These are phyloP conservation scores for Corvus cornix DNA, from an alignment of 2,113 vertebrate species.

Conservation along the genomic window DNA sequence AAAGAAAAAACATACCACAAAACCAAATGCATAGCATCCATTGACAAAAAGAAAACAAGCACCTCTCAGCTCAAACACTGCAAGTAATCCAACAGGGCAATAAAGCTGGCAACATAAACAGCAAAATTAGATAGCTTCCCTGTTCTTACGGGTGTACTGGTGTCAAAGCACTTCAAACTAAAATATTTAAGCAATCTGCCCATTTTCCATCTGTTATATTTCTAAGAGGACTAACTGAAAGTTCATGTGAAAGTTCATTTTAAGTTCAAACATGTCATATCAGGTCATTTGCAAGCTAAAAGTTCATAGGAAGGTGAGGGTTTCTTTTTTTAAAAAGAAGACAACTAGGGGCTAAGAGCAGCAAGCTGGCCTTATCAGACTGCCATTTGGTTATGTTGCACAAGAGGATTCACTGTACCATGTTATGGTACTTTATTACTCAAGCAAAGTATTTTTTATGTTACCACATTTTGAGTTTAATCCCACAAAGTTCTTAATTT, in stretches of 20 bases:
- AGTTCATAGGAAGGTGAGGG: constrained; percentile 78
- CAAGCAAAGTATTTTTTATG: not conserved
- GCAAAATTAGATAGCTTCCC: constrained; percentile 56
- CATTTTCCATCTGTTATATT: constrained; percentile 79
- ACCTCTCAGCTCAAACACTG: not conserved
- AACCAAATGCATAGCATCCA: not conserved
- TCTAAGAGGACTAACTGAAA: constrained; percentile 72
- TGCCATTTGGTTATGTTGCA: not conserved
- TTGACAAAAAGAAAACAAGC: constrained; percentile 12
- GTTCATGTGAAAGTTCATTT: constrained; percentile 81
- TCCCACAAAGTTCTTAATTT: not conserved
- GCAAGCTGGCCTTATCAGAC: constrained; percentile 26
- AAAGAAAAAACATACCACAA: not conserved
- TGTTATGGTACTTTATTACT: not conserved
- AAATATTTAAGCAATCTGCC: constrained; percentile 75
- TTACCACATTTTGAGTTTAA: not conserved
- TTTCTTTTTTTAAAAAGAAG: not conserved
- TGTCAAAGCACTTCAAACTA: constrained; percentile 70
- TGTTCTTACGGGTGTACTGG: constrained; percentile 43
- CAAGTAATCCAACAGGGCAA: constrained; percentile 48
- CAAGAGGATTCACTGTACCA: not conserved
- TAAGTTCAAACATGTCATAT: constrained; percentile 77
- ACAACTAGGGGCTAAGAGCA: not conserved
- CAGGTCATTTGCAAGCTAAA: constrained; percentile 76
- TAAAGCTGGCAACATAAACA: constrained; percentile 69